Evolutionary conservation across 2,113 vertebrate species (phyloP).

Genomic region (Polypterus bichir): DNA sequence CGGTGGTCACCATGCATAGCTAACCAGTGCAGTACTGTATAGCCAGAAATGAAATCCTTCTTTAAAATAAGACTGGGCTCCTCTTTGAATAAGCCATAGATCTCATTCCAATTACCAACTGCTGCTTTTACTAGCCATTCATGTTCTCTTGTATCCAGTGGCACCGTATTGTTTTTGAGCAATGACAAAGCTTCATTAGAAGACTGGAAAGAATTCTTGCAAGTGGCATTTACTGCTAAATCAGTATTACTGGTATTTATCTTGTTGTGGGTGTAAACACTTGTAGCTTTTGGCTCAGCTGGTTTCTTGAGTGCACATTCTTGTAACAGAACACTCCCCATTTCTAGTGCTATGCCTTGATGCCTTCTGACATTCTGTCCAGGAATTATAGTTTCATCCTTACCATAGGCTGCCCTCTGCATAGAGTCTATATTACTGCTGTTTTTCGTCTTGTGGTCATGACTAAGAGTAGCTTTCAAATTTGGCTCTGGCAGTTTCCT

Average conservation of each 20-base stretch:
- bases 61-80: conserved; percentile 62
- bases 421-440: too few relatives aligned
- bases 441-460: too few relatives aligned
- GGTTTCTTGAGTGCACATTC: too few relatives aligned
- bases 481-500: too few relatives aligned
- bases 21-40: conserved; percentile 84
- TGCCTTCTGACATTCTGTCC: too few relatives aligned
- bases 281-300: too few relatives aligned
- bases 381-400: too few relatives aligned
- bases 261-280: background rate
- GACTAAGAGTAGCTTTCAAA: too few relatives aligned
- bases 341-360: too few relatives aligned
- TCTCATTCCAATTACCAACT: conserved; percentile 55
- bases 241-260: background rate
- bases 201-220: background rate
- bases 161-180: conserved; percentile 41
- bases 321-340: too few relatives aligned
- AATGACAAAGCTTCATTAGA: conserved; percentile 10
- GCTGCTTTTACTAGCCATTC: conserved; percentile 75
- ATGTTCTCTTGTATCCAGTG: conserved; percentile 67
- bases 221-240: background rate
- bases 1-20: conserved; percentile 72
- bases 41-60: conserved; percentile 81
- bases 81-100: conserved; percentile 63
- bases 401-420: too few relatives aligned